Evolutionary conservation across 2,888 invertebrate genomes (phyloP).

Genomic region (Heteropelma amictum): DNA sequence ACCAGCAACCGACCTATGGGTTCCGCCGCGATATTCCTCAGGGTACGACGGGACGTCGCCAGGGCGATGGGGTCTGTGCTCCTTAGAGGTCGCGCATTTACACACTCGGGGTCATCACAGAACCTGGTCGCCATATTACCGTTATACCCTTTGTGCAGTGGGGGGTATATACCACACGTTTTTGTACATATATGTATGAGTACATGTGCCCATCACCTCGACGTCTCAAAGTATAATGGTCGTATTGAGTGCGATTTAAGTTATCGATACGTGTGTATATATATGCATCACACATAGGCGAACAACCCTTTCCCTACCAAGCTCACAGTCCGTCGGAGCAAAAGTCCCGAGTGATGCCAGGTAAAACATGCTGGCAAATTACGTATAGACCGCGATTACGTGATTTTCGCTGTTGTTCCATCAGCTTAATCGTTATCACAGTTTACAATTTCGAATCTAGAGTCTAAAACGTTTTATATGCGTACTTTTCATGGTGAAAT

Average conservation of each 20-base stretch:
- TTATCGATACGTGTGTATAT: background rate
- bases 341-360: too few relatives aligned
- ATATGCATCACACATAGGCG: background rate
- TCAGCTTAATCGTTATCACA: too few relatives aligned
- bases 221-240: constrained; percentile 1
- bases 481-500: background rate
- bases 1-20: constrained; percentile 54
- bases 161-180: too few relatives aligned
- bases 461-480: background rate
- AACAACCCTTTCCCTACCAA: background rate
- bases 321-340: too few relatives aligned
- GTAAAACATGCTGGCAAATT: too few relatives aligned
- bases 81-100: constrained; percentile 74
- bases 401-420: background rate
- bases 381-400: background rate
- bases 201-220: too few relatives aligned
- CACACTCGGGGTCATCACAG: constrained; percentile 73
- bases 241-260: background rate
- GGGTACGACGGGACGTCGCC: constrained; percentile 34
- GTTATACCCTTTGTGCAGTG: constrained; percentile 64
- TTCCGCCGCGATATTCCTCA: constrained; percentile 54
- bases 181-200: too few relatives aligned
- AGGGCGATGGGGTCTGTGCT: constrained; percentile 54
- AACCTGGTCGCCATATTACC: constrained; percentile 70
- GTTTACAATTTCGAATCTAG: too few relatives aligned